Evolutionary conservation across 2,888 invertebrate species (phyloP).

Genomic region (Electrophaes corylata): DNA sequence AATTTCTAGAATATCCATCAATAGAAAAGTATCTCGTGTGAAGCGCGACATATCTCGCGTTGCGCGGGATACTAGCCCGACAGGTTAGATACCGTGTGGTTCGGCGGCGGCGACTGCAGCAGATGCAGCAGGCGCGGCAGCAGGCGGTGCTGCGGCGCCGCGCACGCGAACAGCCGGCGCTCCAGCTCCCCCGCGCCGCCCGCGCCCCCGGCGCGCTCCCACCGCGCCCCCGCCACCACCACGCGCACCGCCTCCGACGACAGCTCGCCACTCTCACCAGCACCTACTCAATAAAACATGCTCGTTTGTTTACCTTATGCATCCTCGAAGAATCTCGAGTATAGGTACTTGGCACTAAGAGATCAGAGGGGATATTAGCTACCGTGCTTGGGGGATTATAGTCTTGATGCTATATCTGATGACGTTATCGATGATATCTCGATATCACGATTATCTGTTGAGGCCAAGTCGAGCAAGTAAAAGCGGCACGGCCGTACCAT

Average conservation of each 20-base stretch:
- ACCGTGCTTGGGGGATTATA: too few species aligned
- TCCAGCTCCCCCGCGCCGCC: constrained; percentile 67
- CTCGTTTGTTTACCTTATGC: not conserved
- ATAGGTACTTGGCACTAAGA: too few species aligned
- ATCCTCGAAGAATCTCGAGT: too few species aligned
- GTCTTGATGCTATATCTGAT: too few species aligned
- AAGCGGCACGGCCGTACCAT: too few species aligned
- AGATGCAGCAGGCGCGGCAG: constrained; percentile 76
- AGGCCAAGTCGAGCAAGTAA: too few species aligned
- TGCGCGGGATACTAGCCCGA: not conserved
- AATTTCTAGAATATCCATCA: too few species aligned
- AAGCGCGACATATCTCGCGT: too few species aligned
- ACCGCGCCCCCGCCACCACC: constrained; percentile 71
- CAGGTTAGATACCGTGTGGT: constrained; percentile 9
- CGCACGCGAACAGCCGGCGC: constrained; percentile 70
- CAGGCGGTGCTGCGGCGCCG: constrained; percentile 76
- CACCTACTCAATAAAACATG: constrained; percentile 27
- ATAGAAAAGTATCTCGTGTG: too few species aligned
- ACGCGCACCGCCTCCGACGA: constrained; percentile 67
- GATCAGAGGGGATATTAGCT: too few species aligned
- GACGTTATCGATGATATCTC: too few species aligned
- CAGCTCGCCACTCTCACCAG: constrained; percentile 47
- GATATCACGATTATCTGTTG: too few species aligned
- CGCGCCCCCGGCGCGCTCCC: constrained; percentile 66
- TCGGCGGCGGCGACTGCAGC: constrained; percentile 52